Evolutionary conservation across 2,113 vertebrate genomes (phyloP).

Genomic region (Eulemur macaco): DNA sequence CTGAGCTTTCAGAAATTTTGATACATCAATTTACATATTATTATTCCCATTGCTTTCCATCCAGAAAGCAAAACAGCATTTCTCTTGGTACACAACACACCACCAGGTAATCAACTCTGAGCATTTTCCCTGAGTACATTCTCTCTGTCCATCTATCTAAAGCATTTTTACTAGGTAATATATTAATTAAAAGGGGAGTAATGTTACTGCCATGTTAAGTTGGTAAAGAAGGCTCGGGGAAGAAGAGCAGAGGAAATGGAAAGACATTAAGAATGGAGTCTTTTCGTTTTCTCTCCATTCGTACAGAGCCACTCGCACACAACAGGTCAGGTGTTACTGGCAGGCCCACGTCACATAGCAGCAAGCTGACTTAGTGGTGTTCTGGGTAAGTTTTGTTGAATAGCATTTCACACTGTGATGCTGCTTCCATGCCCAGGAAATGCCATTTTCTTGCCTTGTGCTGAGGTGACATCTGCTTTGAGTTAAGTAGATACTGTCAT

Average conservation of each 20-base stretch:
- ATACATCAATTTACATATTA: neutral
- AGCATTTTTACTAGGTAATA: conserved; percentile 1
- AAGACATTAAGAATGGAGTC: neutral
- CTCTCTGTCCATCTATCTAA: neutral
- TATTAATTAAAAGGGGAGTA: neutral
- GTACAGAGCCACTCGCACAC: neutral
- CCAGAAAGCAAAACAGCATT: conserved; percentile 35
- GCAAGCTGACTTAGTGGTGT: neutral
- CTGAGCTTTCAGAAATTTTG: conserved; percentile 71
- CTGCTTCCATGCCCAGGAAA: conserved; percentile 31
- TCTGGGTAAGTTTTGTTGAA: conserved; percentile 47
- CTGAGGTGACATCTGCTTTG: neutral
- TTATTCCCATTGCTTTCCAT: conserved; percentile 54
- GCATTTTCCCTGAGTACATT: neutral
- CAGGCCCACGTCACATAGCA: neutral
- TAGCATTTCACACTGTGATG: neutral
- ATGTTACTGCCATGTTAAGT: neutral
- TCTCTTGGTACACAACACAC: neutral
- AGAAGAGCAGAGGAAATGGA: neutral
- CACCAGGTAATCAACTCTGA: conserved; percentile 49
- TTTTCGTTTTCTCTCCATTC: neutral
- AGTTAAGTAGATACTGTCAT: neutral
- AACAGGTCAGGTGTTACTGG: neutral
- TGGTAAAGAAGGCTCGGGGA: neutral
- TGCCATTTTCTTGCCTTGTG: conserved; percentile 12